These are phyloP conservation scores for Stramonita haemastoma DNA, from an alignment of 2,888 invertebrate genomes.

Conservation along the genomic window DNA sequence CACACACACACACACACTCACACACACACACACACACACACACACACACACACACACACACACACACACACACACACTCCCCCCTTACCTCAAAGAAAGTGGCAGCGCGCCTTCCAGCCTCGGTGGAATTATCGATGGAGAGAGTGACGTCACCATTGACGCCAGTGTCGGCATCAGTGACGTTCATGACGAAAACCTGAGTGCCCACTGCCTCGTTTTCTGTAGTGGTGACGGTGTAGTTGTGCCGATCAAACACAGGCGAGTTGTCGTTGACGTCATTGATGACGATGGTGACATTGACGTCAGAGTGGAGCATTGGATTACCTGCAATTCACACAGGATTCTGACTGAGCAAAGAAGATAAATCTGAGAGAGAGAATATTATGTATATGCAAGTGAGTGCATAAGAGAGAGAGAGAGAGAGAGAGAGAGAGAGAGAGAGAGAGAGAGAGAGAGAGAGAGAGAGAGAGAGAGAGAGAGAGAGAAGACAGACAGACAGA, in stretches of 20 bases:
- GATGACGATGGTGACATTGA: slow-evolving; percentile 53
- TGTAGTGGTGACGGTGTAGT: slow-evolving; percentile 50
- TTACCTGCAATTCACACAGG: slow-evolving; percentile 48
- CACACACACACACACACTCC: background rate
- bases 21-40: background rate
- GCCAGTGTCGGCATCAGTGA: slow-evolving; percentile 43
- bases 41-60: background rate
- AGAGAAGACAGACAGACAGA: too few relatives aligned
- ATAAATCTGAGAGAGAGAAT: too few relatives aligned
- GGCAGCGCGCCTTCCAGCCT: background rate
- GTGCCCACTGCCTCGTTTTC: slow-evolving; percentile 54
- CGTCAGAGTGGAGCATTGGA: slow-evolving; percentile 52
- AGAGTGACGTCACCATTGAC: slow-evolving; percentile 51
- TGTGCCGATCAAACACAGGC: slow-evolving; percentile 51
- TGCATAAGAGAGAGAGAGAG: too few relatives aligned
- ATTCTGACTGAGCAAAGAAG: too few relatives aligned
- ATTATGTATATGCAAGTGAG: too few relatives aligned
- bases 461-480: too few relatives aligned
- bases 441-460: too few relatives aligned
- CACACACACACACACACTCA: slow-evolving; percentile 7
- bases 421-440: too few relatives aligned
- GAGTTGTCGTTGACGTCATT: slow-evolving; percentile 61
- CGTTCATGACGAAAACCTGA: slow-evolving; percentile 40
- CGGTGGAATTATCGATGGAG: slow-evolving; percentile 40
- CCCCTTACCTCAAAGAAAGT: slow-evolving; percentile 6